Conservation (phyloP, 2,888 invertebrate genomes). For the Ommatoiulus sabulosus region DNA sequence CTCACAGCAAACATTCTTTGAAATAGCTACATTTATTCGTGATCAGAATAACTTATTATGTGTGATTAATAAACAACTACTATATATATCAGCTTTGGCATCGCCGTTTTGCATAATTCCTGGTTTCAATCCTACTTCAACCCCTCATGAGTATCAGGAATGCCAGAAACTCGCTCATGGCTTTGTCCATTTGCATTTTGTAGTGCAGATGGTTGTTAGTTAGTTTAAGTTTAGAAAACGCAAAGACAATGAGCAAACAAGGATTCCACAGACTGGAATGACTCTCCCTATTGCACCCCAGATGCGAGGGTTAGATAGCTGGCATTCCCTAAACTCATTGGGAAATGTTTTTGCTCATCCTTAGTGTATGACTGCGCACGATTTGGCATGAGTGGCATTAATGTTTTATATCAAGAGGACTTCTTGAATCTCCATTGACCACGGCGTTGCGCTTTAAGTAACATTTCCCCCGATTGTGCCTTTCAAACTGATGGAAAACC, state of each 20-base stretch:
- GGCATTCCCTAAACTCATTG: background rate
- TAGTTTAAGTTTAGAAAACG: background rate
- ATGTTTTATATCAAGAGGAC: slow-evolving; percentile 14
- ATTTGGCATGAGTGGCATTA: slow-evolving; percentile 28
- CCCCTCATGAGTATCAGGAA: too few relatives aligned
- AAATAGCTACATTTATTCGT: too few relatives aligned
- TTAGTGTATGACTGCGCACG: slow-evolving; percentile 2
- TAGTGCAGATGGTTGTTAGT: background rate
- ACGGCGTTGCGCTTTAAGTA: background rate
- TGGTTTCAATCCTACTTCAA: too few relatives aligned
- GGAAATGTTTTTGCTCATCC: background rate
- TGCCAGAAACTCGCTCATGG: too few relatives aligned
- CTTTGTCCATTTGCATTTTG: background rate
- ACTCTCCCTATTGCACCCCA: slow-evolving; percentile 1
- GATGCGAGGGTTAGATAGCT: background rate
- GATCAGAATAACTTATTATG: too few relatives aligned
- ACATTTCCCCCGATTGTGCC: slow-evolving; percentile 12
- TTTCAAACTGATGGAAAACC: slow-evolving; percentile 42
- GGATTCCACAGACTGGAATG: background rate
- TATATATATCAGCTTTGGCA: too few relatives aligned
- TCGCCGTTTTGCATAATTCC: too few relatives aligned
- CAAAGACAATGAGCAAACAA: background rate
- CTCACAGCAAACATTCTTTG: too few relatives aligned
- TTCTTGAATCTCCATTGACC: slow-evolving; percentile 38
- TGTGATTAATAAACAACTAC: too few relatives aligned